A percentile compares a stretch with the other conserved stretches of the same genome.
These are phyloP conservation scores for Porites evermanni DNA, from an alignment of 92 coral and sea anemone species.

Conservation along the genomic window DNA sequence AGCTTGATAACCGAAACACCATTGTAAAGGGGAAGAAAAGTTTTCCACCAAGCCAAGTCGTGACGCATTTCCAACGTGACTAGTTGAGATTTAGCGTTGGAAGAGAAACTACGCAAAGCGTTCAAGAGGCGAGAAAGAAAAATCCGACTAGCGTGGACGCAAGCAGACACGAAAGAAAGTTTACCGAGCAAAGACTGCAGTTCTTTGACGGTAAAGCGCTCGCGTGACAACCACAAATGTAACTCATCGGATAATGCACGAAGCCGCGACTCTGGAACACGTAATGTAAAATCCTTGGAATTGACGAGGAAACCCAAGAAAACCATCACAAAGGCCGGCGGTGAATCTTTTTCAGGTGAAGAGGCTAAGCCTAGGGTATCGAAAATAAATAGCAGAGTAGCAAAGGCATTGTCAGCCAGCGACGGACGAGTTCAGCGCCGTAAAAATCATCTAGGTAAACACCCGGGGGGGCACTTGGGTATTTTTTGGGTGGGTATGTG, in stretches of 20 bases:
- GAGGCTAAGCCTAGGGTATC: no score
- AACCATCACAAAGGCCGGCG: not conserved
- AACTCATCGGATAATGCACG: no score
- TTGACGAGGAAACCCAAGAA: not conserved
- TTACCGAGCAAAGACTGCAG: not conserved
- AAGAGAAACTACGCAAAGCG: not conserved
- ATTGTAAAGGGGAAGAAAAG: not conserved
- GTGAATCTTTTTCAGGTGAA: no score
- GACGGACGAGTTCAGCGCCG: no score
- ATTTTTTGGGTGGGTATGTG: no score
- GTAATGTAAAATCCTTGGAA: not conserved
- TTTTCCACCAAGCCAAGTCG: not conserved
- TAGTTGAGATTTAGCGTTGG: not conserved
- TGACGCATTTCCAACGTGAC: no score
- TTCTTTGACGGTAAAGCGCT: not conserved
- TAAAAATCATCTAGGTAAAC: no score
- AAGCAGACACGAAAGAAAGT: not conserved
- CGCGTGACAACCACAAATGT: not conserved
- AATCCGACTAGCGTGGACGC: not conserved
- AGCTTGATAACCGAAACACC: no score
- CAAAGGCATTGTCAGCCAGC: no score
- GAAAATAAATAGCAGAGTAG: no score
- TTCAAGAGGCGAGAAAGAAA: not conserved
- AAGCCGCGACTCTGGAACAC: not conserved
- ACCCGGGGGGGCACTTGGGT: no score